A percentile compares a stretch with the other conserved stretches of the same genome.
phyloP scores from a whole-genome alignment of 2,113 vertebrate species.

The Sciurus niger region DNA sequence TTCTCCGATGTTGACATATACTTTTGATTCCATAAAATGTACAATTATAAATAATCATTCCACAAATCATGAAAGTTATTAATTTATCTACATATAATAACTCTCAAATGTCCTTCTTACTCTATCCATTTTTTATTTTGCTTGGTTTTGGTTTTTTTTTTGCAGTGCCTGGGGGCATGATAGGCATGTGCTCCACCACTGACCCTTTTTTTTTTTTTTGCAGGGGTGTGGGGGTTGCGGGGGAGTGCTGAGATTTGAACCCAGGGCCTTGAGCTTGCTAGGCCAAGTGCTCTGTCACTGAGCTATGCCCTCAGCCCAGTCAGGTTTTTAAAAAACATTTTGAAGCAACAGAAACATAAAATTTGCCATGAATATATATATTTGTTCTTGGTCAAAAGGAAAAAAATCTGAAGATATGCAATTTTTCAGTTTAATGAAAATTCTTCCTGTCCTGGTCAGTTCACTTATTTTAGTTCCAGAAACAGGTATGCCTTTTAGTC shows the following conservation, averaged over 20 bases:
- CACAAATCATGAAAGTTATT: conserved; percentile 45
- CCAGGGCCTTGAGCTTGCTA: background rate
- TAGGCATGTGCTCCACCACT: no score
- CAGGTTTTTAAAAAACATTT: conserved; percentile 6
- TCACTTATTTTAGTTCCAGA: background rate
- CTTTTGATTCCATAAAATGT: conserved; percentile 27
- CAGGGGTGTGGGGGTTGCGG: no score
- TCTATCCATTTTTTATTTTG: background rate
- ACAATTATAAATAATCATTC: conserved; percentile 1
- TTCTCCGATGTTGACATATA: conserved; percentile 32
- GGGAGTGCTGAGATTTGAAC: background rate
- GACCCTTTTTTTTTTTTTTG: no score
- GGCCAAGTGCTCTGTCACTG: background rate
- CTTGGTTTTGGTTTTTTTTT: background rate
- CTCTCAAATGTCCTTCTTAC: background rate
- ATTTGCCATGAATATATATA: background rate
- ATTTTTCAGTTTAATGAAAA: conserved; percentile 3
- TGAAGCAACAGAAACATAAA: conserved; percentile 13
- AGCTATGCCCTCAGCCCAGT: background rate
- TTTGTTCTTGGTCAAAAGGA: background rate
- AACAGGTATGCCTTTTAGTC: background rate
- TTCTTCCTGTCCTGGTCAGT: background rate
- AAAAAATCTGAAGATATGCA: conserved; percentile 8
- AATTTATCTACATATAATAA: conserved; percentile 9
- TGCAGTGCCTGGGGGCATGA: no score